Evolutionary conservation across 2,888 invertebrate genomes (phyloP).

Genomic region (Lysandra coridon): DNA sequence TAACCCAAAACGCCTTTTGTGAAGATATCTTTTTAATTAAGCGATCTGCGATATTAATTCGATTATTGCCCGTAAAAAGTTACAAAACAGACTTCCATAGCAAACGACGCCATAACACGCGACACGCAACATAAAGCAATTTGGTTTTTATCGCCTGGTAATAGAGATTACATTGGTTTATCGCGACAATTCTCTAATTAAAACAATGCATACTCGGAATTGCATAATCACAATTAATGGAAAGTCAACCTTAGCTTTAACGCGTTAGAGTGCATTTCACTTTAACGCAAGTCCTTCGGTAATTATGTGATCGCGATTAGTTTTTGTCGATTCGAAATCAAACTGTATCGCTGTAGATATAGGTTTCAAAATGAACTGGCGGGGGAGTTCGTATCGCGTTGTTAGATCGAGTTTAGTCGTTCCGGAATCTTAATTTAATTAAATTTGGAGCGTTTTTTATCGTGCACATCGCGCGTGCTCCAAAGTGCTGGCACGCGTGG

Average conservation of each 20-base stretch:
- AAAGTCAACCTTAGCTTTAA: slow-evolving; percentile 46
- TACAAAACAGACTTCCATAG: slow-evolving; percentile 66
- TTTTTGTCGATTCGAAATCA: slow-evolving; percentile 37
- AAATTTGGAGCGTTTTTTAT: slow-evolving; percentile 68
- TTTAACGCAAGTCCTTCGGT: slow-evolving; percentile 33
- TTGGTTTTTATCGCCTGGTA: slow-evolving; percentile 67
- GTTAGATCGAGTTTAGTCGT: slow-evolving; percentile 54
- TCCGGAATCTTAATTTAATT: slow-evolving; percentile 76
- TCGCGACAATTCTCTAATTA: slow-evolving; percentile 67
- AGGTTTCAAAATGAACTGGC: slow-evolving; percentile 42
- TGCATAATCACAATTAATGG: slow-evolving; percentile 50
- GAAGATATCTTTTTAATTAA: slow-evolving; percentile 75
- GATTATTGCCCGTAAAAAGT: slow-evolving; percentile 75
- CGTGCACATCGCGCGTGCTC: slow-evolving; percentile 61
- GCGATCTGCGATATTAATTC: slow-evolving; percentile 75
- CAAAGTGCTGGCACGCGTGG: slow-evolving; percentile 68
- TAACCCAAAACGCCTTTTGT: slow-evolving; percentile 44
- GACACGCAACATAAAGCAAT: slow-evolving; percentile 63
- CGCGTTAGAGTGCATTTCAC: slow-evolving; percentile 43
- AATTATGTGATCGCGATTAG: slow-evolving; percentile 44
- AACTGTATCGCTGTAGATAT: slow-evolving; percentile 38
- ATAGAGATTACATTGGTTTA: slow-evolving; percentile 76
- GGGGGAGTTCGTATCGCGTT: slow-evolving; percentile 43
- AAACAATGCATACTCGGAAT: slow-evolving; percentile 55
- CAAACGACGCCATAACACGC: slow-evolving; percentile 65